Base-by-base conservation (phyloP, 2,888 invertebrate genomes). In the Priocnemis perturbator region DNA sequence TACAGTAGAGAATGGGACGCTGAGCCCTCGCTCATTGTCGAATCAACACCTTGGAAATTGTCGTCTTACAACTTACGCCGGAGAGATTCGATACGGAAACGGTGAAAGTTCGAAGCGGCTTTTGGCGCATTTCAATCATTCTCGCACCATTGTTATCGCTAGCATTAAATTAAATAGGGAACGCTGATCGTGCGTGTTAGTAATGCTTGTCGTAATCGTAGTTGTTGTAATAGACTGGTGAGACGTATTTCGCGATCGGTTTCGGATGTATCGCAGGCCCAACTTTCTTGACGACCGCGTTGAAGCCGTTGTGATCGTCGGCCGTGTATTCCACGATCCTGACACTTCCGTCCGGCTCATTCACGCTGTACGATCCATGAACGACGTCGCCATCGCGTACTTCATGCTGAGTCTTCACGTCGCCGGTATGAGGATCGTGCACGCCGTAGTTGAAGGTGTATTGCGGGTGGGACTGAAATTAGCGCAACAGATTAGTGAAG, bases 331-430 rank as follows among this genome's bases (percentile, higher is more conserved):
- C 88, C 71, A 88, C 88, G 60, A 88, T 83, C 20, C 88, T 81
- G n/a, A 88, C 85, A 30, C 86, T 88, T 17, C 88, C 88, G 72
- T 88, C 88, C 3, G 88, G 88, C 69, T 88, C 88, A 79, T 88
- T 88, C 0, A 88, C 86, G 71, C 87, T 88, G 83, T 88, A 88
- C 0, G 88, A 87, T 5, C 88, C 88, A 65, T 88, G 87, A 20
- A 88, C 88, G 2, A 88, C 88, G 73, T 88, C 88, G n/a, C 88
- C 88, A 69, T 88, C 88, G 11, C 88, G 86, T 5, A 87, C 85
- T 60, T 88, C 88, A 74, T 88, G 86, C 19, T 88, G 88, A 0
- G 86, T 88, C 60, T 88, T 88, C 7, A 88, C 88, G 66, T 88
- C 88, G 3, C 88, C 88, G 45, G 88, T 88, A 45, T 87, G 87